These are phyloP conservation scores for Arctocebus calabarensis DNA, from an alignment of 2,797 vertebrate species.

Conservation along the genomic window DNA sequence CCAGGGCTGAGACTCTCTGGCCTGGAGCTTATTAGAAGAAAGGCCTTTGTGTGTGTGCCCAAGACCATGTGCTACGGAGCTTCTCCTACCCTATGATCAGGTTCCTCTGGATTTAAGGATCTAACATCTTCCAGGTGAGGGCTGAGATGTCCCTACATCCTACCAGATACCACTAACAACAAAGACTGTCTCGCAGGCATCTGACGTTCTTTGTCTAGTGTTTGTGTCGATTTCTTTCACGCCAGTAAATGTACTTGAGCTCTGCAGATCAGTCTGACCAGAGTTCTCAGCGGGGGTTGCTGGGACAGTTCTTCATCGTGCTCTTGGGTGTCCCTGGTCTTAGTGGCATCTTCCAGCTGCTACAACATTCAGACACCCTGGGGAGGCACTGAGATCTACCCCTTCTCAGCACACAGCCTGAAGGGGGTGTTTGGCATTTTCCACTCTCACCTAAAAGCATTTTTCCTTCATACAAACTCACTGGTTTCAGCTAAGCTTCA, in stretches of 20 bases:
- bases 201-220: conserved; percentile 6
- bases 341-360: neutral
- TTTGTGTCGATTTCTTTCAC: conserved; percentile 50
- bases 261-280: neutral
- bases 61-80: neutral
- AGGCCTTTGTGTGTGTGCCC: neutral
- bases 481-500: neutral
- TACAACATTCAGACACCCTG: neutral
- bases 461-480: conserved; percentile 57
- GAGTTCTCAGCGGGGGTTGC: neutral
- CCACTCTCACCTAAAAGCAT: neutral
- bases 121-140: neutral
- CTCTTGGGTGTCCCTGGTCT: neutral
- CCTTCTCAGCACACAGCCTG: neutral
- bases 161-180: conserved; percentile 9
- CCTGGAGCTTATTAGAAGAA: conserved; percentile 27
- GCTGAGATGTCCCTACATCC: neutral
- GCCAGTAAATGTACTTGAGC: neutral
- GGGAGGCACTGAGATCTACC: neutral
- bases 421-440: conserved; percentile 32
- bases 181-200: neutral
- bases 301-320: neutral
- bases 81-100: neutral
- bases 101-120: neutral
- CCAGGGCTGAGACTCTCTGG: neutral